Evolutionary conservation across 1,140 invertebrate genomes (phyloP).

Genomic region (Ostrea denselamellosa): DNA sequence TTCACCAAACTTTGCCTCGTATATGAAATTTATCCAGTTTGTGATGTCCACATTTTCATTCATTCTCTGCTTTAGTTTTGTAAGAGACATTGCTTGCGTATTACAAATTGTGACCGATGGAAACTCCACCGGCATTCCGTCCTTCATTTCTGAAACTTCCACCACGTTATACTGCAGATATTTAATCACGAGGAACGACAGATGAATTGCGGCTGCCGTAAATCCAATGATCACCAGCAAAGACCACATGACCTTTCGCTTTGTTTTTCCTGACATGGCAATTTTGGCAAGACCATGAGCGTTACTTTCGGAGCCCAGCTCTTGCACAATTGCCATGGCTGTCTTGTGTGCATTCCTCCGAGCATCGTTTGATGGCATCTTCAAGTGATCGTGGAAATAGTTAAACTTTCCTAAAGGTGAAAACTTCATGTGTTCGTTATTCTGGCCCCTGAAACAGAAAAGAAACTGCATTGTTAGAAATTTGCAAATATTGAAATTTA

Average conservation of each 20-base stretch:
- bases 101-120: slow-evolving; percentile 74
- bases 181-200: slow-evolving; percentile 72
- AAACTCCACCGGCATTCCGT: slow-evolving; percentile 75
- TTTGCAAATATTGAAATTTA: background rate
- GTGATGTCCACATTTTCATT: slow-evolving; percentile 58
- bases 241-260: slow-evolving; percentile 72
- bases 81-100: slow-evolving; percentile 71
- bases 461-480: slow-evolving; percentile 2
- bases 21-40: slow-evolving; percentile 68
- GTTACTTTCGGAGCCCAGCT: slow-evolving; percentile 75
- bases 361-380: slow-evolving; percentile 54
- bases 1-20: slow-evolving; percentile 61
- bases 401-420: slow-evolving; percentile 59
- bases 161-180: slow-evolving; percentile 74
- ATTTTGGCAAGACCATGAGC: slow-evolving; percentile 75
- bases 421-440: slow-evolving; percentile 66
- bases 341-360: slow-evolving; percentile 53
- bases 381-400: slow-evolving; percentile 56
- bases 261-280: slow-evolving; percentile 70
- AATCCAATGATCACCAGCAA: slow-evolving; percentile 74
- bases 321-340: slow-evolving; percentile 68
- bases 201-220: slow-evolving; percentile 73
- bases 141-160: slow-evolving; percentile 75
- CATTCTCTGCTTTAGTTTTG: slow-evolving; percentile 64
- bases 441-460: slow-evolving; percentile 61